Evolutionary conservation across 1,140 invertebrate species (phyloP).

Genomic region (Drosophila azteca): DNA sequence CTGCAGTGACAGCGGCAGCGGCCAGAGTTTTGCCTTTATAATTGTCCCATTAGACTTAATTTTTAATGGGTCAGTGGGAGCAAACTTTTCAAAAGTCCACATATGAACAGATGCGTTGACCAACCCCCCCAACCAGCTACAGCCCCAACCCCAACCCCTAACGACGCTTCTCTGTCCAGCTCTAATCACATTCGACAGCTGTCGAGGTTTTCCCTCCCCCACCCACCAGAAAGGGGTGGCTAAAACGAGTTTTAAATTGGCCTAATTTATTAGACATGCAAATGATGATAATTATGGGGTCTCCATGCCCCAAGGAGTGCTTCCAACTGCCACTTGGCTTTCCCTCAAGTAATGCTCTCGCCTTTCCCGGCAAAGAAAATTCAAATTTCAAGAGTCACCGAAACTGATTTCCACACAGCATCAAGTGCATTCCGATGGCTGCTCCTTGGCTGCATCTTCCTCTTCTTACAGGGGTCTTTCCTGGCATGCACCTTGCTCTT

Average conservation of each 20-base stretch:
- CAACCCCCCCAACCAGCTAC: neutral
- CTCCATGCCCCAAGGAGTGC: neutral
- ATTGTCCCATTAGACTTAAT: slow-evolving; percentile 49
- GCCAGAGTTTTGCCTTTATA: slow-evolving; percentile 14
- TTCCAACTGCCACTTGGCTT: neutral
- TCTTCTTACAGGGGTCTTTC: too few relatives aligned
- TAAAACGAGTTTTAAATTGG: slow-evolving; percentile 34
- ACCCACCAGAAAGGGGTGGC: neutral
- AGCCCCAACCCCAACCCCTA: neutral
- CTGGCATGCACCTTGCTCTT: too few relatives aligned
- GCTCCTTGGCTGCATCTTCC: slow-evolving; percentile 4
- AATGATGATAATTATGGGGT: slow-evolving; percentile 29
- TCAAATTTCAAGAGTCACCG: slow-evolving; percentile 25
- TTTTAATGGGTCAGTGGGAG: slow-evolving; percentile 51
- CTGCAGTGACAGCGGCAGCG: too few relatives aligned
- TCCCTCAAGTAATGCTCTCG: slow-evolving; percentile 13
- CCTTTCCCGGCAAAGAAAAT: slow-evolving; percentile 29
- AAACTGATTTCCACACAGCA: slow-evolving; percentile 42
- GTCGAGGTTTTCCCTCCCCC: slow-evolving; percentile 16
- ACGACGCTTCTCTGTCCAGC: slow-evolving; percentile 14
- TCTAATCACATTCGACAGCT: slow-evolving; percentile 46
- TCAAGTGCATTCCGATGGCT: slow-evolving; percentile 56
- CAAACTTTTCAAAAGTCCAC: slow-evolving; percentile 24
- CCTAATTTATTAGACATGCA: slow-evolving; percentile 30
- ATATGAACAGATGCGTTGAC: slow-evolving; percentile 28